These are phyloP conservation scores for Pegea sp. DNA, from an alignment of 23 tunicate genomes.

Conservation along the genomic window DNA sequence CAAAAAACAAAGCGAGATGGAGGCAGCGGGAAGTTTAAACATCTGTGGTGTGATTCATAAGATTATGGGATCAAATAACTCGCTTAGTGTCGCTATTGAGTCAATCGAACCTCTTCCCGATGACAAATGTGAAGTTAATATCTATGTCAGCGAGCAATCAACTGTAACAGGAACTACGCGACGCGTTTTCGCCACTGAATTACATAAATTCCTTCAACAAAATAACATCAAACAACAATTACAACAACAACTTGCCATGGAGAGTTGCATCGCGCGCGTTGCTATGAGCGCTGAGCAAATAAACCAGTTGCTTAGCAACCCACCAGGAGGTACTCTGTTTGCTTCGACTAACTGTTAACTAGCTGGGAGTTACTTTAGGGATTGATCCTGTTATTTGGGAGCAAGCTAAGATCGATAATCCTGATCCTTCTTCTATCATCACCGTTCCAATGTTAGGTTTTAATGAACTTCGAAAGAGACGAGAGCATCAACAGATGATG, in stretches of 20 bases:
- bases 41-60: slow-evolving; percentile 41
- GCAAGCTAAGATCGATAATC: slow-evolving; percentile 87
- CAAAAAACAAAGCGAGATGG: slow-evolving; percentile 50
- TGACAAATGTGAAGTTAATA: slow-evolving; percentile 66
- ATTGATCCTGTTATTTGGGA: slow-evolving; percentile 96
- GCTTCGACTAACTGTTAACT: background rate
- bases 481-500: slow-evolving; percentile 60
- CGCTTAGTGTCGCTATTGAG: slow-evolving; percentile 39
- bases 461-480: slow-evolving; percentile 29
- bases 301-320: slow-evolving; percentile 23
- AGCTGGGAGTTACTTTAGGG: slow-evolving; percentile 27
- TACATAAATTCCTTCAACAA: slow-evolving; percentile 42
- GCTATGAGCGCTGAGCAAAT: slow-evolving; percentile 40
- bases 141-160: slow-evolving; percentile 75
- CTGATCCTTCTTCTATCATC: slow-evolving; percentile 48
- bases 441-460: slow-evolving; percentile 98
- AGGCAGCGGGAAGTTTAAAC: slow-evolving; percentile 11
- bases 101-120: slow-evolving; percentile 30
- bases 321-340: slow-evolving; percentile 51
- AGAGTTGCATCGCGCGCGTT: slow-evolving; percentile 36
- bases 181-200: slow-evolving; percentile 54
- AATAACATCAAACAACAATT: slow-evolving; percentile 30
- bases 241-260: slow-evolving; percentile 49
- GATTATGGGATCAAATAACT: slow-evolving; percentile 36
- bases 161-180: slow-evolving; percentile 47